phyloP scores from a whole-genome alignment of 2,113 vertebrate genomes.

The Calyptommatus sinebrachiatus region DNA sequence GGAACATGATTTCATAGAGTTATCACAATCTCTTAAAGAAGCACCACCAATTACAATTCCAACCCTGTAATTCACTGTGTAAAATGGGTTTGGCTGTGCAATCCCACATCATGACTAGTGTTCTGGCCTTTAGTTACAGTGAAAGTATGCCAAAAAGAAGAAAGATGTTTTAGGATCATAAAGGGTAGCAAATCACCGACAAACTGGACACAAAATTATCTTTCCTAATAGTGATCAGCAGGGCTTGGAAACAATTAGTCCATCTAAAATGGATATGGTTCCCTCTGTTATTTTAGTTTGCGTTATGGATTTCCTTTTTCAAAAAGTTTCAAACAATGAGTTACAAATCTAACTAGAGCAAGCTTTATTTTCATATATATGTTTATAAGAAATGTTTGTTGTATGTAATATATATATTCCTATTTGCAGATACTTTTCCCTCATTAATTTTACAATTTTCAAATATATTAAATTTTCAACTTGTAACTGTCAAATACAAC shows the following conservation, averaged over 20 bases:
- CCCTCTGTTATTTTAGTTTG: not conserved
- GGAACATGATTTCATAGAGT: not conserved
- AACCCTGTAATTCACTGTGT: not conserved
- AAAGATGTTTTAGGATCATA: too few relatives aligned
- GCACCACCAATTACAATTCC: not conserved
- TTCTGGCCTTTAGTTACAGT: too few relatives aligned
- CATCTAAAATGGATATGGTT: too few relatives aligned
- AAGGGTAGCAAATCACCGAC: too few relatives aligned
- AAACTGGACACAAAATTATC: too few relatives aligned
- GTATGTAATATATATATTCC: not conserved
- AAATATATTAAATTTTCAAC: not conserved
- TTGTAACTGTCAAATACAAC: too few relatives aligned
- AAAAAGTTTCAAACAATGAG: not conserved
- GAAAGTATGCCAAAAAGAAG: too few relatives aligned
- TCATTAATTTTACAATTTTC: not conserved
- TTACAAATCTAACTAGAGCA: too few relatives aligned
- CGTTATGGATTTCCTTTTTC: not conserved
- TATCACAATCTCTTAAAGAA: not conserved
- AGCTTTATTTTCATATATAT: not conserved
- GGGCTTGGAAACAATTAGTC: too few relatives aligned
- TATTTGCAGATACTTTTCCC: not conserved
- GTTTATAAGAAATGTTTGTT: not conserved
- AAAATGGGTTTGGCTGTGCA: not conserved
- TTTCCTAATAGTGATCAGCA: too few relatives aligned
- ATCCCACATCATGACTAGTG: too few relatives aligned